Evolutionary conservation across 1,140 invertebrate genomes (phyloP).

Genomic region (Zaprionus nigranus): DNA sequence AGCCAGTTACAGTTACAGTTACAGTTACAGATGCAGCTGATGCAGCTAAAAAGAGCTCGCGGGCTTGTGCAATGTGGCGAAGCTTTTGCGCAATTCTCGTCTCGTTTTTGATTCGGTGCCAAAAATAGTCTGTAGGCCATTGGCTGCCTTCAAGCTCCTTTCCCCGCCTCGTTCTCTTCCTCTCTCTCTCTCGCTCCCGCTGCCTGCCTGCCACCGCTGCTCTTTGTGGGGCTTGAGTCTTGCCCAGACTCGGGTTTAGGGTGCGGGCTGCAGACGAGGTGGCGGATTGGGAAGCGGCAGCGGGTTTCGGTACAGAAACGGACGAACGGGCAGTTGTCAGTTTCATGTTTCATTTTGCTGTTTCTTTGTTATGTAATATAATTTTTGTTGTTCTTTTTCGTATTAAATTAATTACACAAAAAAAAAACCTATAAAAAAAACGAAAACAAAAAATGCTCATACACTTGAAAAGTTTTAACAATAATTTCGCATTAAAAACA

Average conservation of each 20-base stretch:
- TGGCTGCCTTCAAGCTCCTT: conserved; percentile 48
- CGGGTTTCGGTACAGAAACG: conserved; percentile 23
- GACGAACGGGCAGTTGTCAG: conserved; percentile 24
- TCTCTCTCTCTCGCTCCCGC: background rate
- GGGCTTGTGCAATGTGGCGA: conserved; percentile 58
- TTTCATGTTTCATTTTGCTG: conserved; percentile 41
- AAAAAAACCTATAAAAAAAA: conserved; percentile 24
- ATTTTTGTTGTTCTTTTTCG: conserved; percentile 65
- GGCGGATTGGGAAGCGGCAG: background rate
- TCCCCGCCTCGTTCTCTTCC: background rate
- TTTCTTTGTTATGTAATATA: conserved; percentile 76
- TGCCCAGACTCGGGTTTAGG: conserved; percentile 20
- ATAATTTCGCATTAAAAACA: conserved; percentile 66
- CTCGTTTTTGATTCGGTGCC: conserved; percentile 75
- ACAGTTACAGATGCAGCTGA: conserved; percentile 15
- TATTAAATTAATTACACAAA: conserved; percentile 50
- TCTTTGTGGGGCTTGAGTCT: conserved; percentile 6
- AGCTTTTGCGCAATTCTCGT: conserved; percentile 63
- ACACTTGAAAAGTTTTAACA: conserved; percentile 83
- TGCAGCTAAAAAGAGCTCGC: conserved; percentile 48
- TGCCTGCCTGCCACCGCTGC: background rate
- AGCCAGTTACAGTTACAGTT: conserved; percentile 6
- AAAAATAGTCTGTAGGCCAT: conserved; percentile 73
- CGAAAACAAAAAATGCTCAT: conserved; percentile 73
- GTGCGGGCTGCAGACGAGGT: conserved; percentile 3